A percentile compares a stretch with the other conserved stretches of the same genome.
Evolutionary conservation across 2,797 vertebrate species (phyloP).

Genomic region (Potorous gilbertii): DNA sequence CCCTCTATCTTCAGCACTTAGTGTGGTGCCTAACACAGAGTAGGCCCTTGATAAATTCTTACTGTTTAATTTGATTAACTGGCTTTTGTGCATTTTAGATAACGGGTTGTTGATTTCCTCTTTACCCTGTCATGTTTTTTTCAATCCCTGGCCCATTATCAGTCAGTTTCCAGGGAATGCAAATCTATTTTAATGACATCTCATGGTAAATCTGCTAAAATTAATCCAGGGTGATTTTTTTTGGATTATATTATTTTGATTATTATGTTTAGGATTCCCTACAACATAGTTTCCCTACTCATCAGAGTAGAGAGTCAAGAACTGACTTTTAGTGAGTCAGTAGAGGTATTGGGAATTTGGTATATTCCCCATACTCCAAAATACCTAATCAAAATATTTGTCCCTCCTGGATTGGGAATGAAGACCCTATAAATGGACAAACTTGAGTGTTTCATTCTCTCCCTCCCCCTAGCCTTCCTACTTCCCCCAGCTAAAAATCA

Average conservation of each 20-base stretch:
- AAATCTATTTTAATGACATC: not conserved
- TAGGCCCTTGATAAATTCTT: not conserved
- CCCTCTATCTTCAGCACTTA: not conserved
- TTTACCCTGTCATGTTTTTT: not conserved
- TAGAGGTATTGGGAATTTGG: not conserved
- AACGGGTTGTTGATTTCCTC: not conserved
- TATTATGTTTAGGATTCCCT: not conserved
- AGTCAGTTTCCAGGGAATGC: not conserved
- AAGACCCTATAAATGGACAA: not conserved
- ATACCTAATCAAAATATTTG: not conserved
- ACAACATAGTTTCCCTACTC: not conserved
- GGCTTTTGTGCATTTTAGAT: not conserved
- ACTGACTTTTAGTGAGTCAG: not conserved
- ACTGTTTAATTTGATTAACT: not conserved
- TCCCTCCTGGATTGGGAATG: not conserved
- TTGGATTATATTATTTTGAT: not conserved
- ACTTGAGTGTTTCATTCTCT: not conserved
- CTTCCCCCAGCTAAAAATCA: slow-evolving; percentile 58
- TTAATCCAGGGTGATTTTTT: not conserved
- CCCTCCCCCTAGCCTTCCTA: not conserved
- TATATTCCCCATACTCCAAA: not conserved
- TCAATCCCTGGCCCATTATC: not conserved
- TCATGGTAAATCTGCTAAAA: not conserved
- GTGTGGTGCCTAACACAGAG: not conserved
- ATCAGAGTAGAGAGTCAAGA: not conserved